These are phyloP conservation scores for Dynastes tityus DNA, from an alignment of 2,888 invertebrate genomes.

Conservation along the genomic window DNA sequence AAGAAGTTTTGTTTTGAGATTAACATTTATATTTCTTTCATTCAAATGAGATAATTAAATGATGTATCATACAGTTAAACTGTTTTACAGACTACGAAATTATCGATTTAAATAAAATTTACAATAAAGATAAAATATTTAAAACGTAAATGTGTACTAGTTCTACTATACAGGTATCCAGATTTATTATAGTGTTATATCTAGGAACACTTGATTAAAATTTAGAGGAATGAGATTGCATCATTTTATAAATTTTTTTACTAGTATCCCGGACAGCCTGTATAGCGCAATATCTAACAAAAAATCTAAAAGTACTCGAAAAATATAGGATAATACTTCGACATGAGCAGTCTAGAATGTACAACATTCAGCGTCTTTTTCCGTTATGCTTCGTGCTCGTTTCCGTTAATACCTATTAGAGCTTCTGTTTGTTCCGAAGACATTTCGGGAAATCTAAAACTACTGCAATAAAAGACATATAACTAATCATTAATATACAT, in stretches of 20 bases:
- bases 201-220: not conserved
- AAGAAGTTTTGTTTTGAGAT: not conserved
- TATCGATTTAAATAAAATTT: not conserved
- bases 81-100: not conserved
- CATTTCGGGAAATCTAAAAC: constrained; percentile 75
- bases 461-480: constrained; percentile 51
- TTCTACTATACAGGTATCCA: not conserved
- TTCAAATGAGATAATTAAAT: not conserved
- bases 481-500: constrained; percentile 3
- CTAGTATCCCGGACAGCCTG: not conserved
- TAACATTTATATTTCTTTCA: not conserved
- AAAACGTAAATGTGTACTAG: no score
- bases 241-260: not conserved
- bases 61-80: not conserved
- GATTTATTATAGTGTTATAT: constrained; percentile 3
- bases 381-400: constrained; percentile 74
- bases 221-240: not conserved
- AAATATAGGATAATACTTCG: constrained; percentile 20
- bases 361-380: not conserved
- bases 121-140: no score
- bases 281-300: not conserved
- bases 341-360: constrained; percentile 15
- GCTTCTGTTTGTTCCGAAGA: constrained; percentile 82
- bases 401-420: constrained; percentile 76
- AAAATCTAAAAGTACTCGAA: not conserved